Evolutionary conservation across 2,888 invertebrate species (phyloP).

Genomic region (Sycophila texana): DNA sequence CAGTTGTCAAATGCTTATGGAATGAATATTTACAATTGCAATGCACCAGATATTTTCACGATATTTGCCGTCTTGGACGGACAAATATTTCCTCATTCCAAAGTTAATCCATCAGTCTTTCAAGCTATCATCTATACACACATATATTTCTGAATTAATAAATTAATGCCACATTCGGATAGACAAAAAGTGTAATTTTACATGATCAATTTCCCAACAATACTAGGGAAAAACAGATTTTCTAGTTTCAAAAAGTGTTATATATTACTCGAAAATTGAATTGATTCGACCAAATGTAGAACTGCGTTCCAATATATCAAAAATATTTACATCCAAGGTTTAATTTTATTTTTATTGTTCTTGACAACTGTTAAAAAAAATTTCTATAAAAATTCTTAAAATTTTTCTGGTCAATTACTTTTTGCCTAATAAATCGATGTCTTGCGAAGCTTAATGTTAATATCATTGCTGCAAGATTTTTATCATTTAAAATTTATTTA

Average conservation of each 20-base stretch:
- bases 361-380: slow-evolving; percentile 39
- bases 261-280: slow-evolving; percentile 15
- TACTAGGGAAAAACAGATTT: slow-evolving; percentile 35
- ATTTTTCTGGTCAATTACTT: slow-evolving; percentile 39
- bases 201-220: slow-evolving; percentile 25
- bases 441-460: slow-evolving; percentile 50
- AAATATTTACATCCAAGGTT: slow-evolving; percentile 53
- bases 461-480: slow-evolving; percentile 44
- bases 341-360: slow-evolving; percentile 24
- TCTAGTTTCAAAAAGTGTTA: slow-evolving; percentile 22
- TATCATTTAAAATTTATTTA: slow-evolving; percentile 40
- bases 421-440: slow-evolving; percentile 50
- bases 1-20: slow-evolving; percentile 55
- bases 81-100: slow-evolving; percentile 31
- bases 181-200: slow-evolving; percentile 41
- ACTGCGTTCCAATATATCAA: slow-evolving; percentile 47
- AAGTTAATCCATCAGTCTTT: slow-evolving; percentile 40
- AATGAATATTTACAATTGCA: slow-evolving; percentile 57
- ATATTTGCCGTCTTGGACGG: slow-evolving; percentile 36
- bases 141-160: slow-evolving; percentile 45
- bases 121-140: slow-evolving; percentile 45
- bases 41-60: slow-evolving; percentile 49
- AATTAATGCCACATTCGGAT: slow-evolving; percentile 54
- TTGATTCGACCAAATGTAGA: slow-evolving; percentile 52
- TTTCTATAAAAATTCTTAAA: slow-evolving; percentile 44